A percentile compares a stretch with the other conserved stretches of the same genome.
Evolutionary conservation across 2,888 invertebrate species (phyloP).

Genomic region (Andrena marginata): DNA sequence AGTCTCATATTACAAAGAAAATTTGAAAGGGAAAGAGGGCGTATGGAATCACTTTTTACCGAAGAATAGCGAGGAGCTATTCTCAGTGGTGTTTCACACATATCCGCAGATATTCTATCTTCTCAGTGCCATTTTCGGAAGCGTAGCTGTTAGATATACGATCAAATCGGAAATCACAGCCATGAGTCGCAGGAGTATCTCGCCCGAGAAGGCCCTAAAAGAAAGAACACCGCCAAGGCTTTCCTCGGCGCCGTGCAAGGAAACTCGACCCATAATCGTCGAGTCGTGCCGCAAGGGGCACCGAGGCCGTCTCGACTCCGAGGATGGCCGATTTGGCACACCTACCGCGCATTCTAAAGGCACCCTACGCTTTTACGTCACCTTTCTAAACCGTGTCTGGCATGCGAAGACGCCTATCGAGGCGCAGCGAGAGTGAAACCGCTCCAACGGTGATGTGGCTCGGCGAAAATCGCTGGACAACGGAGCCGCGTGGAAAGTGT

Average conservation of each 20-base stretch:
- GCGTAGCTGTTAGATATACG: too few relatives aligned
- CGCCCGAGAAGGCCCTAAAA: background rate
- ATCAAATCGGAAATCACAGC: background rate
- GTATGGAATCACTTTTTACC: too few relatives aligned
- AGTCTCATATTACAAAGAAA: too few relatives aligned
- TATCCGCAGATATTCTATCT: too few relatives aligned
- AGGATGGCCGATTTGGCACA: conserved; percentile 13
- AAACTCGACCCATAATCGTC: conserved; percentile 14
- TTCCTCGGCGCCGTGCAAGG: background rate
- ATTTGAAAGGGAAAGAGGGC: too few relatives aligned
- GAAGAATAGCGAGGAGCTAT: too few relatives aligned
- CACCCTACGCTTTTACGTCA: conserved; percentile 52
- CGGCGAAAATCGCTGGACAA: conserved; percentile 35
- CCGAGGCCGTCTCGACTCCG: conserved; percentile 16
- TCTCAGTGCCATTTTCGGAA: too few relatives aligned
- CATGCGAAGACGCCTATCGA: conserved; percentile 30
- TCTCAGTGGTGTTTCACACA: too few relatives aligned
- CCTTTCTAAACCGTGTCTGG: conserved; percentile 59
- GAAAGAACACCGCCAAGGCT: background rate
- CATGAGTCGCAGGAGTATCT: too few relatives aligned
- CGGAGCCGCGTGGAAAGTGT: conserved; percentile 26
- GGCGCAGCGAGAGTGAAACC: conserved; percentile 37
- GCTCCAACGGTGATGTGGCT: conserved; percentile 20
- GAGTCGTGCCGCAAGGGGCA: conserved; percentile 1
- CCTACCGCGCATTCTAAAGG: conserved; percentile 42